phyloP scores from a whole-genome alignment of 2,797 vertebrate genomes.

The Melanotaenia parkinsoni region DNA sequence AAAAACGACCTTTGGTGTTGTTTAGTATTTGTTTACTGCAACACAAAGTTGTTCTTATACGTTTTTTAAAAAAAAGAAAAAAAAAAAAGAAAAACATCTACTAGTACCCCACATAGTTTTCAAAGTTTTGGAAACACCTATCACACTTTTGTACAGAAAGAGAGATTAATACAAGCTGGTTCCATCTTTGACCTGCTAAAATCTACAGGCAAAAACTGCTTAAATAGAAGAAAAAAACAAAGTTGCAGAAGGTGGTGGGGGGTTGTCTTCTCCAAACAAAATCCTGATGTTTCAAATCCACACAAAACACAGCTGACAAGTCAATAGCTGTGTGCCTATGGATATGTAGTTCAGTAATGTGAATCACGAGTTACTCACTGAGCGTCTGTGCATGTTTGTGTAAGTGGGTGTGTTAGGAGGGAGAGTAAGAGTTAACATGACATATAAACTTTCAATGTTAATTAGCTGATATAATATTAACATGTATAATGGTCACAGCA shows the following conservation, averaged over 20 bases:
- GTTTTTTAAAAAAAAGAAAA: background rate
- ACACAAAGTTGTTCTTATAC: slow-evolving; percentile 14
- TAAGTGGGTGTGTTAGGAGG: background rate
- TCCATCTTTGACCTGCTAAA: slow-evolving; percentile 27
- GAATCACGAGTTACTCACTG: slow-evolving; percentile 66
- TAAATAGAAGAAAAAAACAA: slow-evolving; percentile 2
- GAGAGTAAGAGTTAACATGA: slow-evolving; percentile 24
- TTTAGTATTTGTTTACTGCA: slow-evolving; percentile 26
- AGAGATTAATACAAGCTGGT: slow-evolving; percentile 16
- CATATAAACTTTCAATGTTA: slow-evolving; percentile 24
- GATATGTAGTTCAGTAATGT: slow-evolving; percentile 66
- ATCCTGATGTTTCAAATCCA: slow-evolving; percentile 36
- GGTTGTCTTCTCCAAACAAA: slow-evolving; percentile 17
- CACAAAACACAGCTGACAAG: slow-evolving; percentile 36
- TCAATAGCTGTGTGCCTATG: slow-evolving; percentile 61
- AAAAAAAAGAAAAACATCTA: background rate
- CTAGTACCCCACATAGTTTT: background rate
- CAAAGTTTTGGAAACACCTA: slow-evolving; percentile 12
- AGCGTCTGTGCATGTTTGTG: slow-evolving; percentile 16
- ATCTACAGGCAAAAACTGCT: slow-evolving; percentile 2
- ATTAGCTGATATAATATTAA: slow-evolving; percentile 25
- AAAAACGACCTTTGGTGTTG: slow-evolving; percentile 31
- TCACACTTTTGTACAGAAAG: slow-evolving; percentile 4
- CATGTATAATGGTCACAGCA: slow-evolving; percentile 17
- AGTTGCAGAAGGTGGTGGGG: background rate